Base-by-base conservation (phyloP, 2,888 invertebrate species). In the Aphidius colemani region DNA sequence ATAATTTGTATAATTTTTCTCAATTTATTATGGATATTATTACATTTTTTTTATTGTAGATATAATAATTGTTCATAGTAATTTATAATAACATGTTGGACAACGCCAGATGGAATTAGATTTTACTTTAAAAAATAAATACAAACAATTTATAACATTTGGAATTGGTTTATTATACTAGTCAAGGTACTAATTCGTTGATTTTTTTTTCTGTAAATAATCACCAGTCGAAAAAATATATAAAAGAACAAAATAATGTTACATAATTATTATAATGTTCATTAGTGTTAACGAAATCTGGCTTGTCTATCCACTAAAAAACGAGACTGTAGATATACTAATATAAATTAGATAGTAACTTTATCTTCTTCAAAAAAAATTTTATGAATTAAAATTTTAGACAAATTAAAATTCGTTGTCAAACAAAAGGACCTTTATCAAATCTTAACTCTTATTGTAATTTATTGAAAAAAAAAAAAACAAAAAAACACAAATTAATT, bases 1-100 rank as follows among this genome's bases (percentile, higher is more conserved):
- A 70, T 72, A 71, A 73, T 70, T 68, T 62, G 53, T 45, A 59
- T 46, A 48, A 56, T 40, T 53, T 44, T 40, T 40, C 50, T 57
- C 45, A 44, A 48, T 40, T 49, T 45, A 7, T 48, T 51, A 13
- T n/a, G 41, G 13, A 41, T 57, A 44, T 51, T 9, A 41, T 43
- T 7, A 8, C 6, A 46, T 41, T 46, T 46, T 56, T 43, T 13
- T 7, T 58, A 43, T 7, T 30, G 10, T 39, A 11, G 41, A 60
- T 40, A 51, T 39, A 43, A 50, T 11, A 57, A n/a, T 39, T 8
- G 59, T 58, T 46, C 46, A 57, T 8, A 30, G 13, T 18, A 18
- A 1, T 18, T 18, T 18, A 18, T 18, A 1, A 18, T 18, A 18
- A 18, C 13, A 18, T 18, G 13, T 18, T 18, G 3, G 30, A 39